Conservation (phyloP, 2,797 vertebrate genomes). For the Apodemus agrarius region DNA sequence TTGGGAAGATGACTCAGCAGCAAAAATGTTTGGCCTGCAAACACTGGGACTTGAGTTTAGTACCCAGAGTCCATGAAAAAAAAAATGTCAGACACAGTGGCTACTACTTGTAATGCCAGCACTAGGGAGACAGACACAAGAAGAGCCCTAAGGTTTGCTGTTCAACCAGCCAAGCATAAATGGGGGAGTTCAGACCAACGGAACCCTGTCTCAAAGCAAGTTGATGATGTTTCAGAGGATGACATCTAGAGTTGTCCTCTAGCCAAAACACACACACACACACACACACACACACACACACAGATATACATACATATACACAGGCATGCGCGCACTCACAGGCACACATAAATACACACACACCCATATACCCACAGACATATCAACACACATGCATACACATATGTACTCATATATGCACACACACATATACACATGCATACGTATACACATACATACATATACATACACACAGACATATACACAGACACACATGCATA, state of each 20-base stretch:
- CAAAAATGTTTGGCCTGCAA: not conserved
- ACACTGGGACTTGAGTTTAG: not conserved
- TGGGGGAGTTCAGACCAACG: not conserved
- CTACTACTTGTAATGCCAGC: not conserved
- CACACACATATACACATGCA: rapidly evolving
- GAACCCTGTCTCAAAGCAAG: not conserved
- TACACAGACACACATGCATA: no score
- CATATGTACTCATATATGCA: no score
- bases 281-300: no score
- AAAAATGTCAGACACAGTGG: not conserved
- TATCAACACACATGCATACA: no score
- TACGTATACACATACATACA: not conserved
- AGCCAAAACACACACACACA: not conserved
- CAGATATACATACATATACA: not conserved
- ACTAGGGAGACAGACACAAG: not conserved
- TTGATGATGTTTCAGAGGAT: not conserved
- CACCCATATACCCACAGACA: no score
- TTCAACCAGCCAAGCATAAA: not conserved
- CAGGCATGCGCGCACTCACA: no score
- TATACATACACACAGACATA: no score
- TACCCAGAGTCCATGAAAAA: not conserved
- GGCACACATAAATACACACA: no score
- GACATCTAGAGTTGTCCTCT: not conserved
- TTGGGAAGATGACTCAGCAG: not conserved
- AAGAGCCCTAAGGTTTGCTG: not conserved